These are phyloP conservation scores for Chlorops oryzae DNA, from an alignment of 1,140 invertebrate species.

Conservation along the genomic window DNA sequence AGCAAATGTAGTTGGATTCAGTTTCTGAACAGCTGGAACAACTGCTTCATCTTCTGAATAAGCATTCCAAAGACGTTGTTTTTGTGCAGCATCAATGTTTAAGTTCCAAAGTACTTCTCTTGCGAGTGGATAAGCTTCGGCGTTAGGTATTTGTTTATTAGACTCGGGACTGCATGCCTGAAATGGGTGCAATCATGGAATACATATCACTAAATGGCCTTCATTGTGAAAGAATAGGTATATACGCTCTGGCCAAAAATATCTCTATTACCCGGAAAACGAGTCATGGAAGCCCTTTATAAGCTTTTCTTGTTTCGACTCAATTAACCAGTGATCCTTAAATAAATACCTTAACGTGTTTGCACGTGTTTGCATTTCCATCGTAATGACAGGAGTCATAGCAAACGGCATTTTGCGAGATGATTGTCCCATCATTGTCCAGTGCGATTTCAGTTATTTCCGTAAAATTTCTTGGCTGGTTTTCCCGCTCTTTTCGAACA, in stretches of 20 bases:
- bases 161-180: conserved; percentile 24
- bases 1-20: conserved; percentile 34
- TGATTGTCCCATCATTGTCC: conserved; percentile 28
- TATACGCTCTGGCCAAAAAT: too few relatives aligned
- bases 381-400: conserved; percentile 27
- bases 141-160: conserved; percentile 16
- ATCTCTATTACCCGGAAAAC: too few relatives aligned
- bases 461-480: conserved; percentile 35
- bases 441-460: conserved; percentile 27
- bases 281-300: too few relatives aligned
- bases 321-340: conserved; percentile 10
- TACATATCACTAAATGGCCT: too few relatives aligned
- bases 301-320: too few relatives aligned
- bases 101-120: conserved; percentile 39
- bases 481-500: conserved; percentile 27
- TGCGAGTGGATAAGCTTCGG: conserved; percentile 26
- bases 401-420: conserved; percentile 36
- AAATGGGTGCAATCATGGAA: too few relatives aligned
- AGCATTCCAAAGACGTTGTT: conserved; percentile 33
- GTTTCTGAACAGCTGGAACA: conserved; percentile 33
- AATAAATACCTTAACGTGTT: conserved; percentile 28
- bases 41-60: conserved; percentile 30
- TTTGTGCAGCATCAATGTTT: conserved; percentile 33
- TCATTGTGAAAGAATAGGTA: too few relatives aligned
- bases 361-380: conserved; percentile 15